Conservation (phyloP, 2,113 vertebrate genomes). For the Carassius gibelio region DNA sequence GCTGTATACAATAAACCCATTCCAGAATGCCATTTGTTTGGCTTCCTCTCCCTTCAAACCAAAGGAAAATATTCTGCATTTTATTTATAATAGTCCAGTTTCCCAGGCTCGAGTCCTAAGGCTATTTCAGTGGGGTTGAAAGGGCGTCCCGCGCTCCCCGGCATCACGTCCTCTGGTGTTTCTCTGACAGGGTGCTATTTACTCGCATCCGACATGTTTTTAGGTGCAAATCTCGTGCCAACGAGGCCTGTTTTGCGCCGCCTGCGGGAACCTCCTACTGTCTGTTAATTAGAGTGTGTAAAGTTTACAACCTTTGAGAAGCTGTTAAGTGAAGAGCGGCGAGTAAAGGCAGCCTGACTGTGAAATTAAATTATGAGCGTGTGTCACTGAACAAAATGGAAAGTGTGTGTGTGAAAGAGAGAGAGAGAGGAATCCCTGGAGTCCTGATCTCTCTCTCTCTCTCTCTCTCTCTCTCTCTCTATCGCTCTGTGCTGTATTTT, state of each 20-base stretch:
- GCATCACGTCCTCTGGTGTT: neutral
- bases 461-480: neutral
- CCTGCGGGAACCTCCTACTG: slow-evolving; percentile 63
- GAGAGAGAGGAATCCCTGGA: neutral
- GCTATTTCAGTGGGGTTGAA: slow-evolving; percentile 9
- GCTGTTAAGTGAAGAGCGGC: slow-evolving; percentile 64
- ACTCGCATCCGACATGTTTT: neutral
- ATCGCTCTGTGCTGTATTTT: slow-evolving; percentile 33
- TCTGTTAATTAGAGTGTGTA: slow-evolving; percentile 73
- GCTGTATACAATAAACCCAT: slow-evolving; percentile 29
- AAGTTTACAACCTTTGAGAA: slow-evolving; percentile 65
- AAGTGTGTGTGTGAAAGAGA: slow-evolving; percentile 51
- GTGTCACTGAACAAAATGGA: slow-evolving; percentile 64
- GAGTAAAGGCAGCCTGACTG: slow-evolving; percentile 71
- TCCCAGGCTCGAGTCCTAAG: slow-evolving; percentile 20
- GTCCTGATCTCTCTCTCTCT: neutral
- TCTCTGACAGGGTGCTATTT: neutral
- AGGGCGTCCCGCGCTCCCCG: neutral
- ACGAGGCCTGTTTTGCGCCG: slow-evolving; percentile 49
- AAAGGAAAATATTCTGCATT: slow-evolving; percentile 44
- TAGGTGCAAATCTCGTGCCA: neutral
- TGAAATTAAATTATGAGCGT: slow-evolving; percentile 72
- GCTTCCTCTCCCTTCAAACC: slow-evolving; percentile 23
- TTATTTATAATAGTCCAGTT: slow-evolving; percentile 24
- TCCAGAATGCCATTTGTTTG: slow-evolving; percentile 44